Base-by-base conservation (phyloP, 2,888 invertebrate species). In the Lasioglossum figueresi region DNA sequence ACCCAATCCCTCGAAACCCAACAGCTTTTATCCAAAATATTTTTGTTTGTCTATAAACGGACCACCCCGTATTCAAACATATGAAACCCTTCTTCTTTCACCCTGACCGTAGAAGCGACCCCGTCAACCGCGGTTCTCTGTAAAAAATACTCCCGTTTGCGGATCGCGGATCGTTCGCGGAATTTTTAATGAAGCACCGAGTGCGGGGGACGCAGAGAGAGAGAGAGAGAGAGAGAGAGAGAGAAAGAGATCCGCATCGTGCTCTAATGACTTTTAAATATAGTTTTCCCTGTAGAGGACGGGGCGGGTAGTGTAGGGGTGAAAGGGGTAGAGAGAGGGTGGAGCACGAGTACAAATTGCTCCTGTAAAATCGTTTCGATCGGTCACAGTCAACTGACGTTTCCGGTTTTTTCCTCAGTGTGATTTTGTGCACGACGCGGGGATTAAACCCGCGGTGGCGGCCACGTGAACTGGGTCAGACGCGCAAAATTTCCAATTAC, bases 401-500 rank as follows among this genome's bases (percentile, higher is more conserved):
- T 84, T 82, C 86, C 78, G 79, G 80, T 79, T 83, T 83, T 79
- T 77, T 79, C 75, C 43, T 80, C 79, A 79, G n/a, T 78, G 74
- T 79, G 80, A 79, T 84, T 82, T 70, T 83, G 79, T 77, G 74
- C 88, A 75, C 87, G 63, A 74, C 72, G 79, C 80, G 80, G 84
- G 79, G 87, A 89, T 91, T 85, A 89, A 85, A 88, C 63, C 77
- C 79, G 81, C 77, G 88, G 79, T 75, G 81, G 75, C 78, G 79
- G 75, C 75, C 80, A 86, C 73, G 85, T 72, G 88, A 83, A 88
- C 82, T 76, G 85, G 87, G 88, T 89, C 84, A 83, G 84, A 83
- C 86, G 89, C 88, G 86, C 86, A 86, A 90, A 92, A 89, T 88
- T 85, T 88, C 88, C 91, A 89, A 91, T 90, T 89, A 91, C 89